A percentile compares a stretch with the other conserved stretches of the same genome.
These are phyloP conservation scores for Syritta pipiens DNA, from an alignment of 2,888 invertebrate genomes.

Conservation along the genomic window DNA sequence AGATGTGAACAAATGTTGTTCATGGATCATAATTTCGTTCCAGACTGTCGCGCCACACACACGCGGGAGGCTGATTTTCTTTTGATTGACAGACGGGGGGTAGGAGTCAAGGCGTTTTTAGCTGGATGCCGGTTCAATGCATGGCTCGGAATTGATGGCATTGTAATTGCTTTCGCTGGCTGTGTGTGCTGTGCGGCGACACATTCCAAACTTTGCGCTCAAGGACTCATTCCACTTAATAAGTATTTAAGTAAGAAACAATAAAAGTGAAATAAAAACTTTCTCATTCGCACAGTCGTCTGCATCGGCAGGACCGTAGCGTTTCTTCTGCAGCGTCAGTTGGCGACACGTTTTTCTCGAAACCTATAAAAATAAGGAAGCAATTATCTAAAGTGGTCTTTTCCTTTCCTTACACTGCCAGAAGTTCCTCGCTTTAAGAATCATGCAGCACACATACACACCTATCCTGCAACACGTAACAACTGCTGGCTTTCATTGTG, in stretches of 20 bases:
- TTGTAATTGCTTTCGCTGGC: too few species aligned
- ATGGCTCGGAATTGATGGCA: too few species aligned
- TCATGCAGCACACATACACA: background rate
- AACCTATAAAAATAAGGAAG: constrained; percentile 39
- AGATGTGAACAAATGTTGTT: constrained; percentile 31
- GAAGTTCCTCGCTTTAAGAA: background rate
- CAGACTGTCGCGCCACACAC: too few species aligned
- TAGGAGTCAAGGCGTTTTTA: too few species aligned
- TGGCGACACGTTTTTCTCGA: constrained; percentile 36
- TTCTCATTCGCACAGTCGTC: constrained; percentile 3
- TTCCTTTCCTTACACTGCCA: constrained; percentile 4
- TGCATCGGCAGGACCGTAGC: too few species aligned
- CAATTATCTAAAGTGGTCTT: constrained; percentile 55
- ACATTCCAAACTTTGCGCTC: too few species aligned
- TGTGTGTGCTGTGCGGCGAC: too few species aligned
- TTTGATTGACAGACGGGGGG: constrained; percentile 16
- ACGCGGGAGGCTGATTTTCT: background rate
- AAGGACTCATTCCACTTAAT: background rate
- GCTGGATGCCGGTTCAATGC: too few species aligned
- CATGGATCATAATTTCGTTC: constrained; percentile 25
- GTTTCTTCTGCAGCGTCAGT: background rate
- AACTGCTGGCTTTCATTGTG: constrained; percentile 24
- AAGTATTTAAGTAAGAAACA: constrained; percentile 10
- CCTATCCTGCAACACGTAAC: background rate
- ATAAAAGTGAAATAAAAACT: constrained; percentile 31